Percentiles rank a stretch among this genome's conserved stretches.
Evolutionary conservation across 2,888 invertebrate species (phyloP).

Genomic region (Drosophila maculinotata): DNA sequence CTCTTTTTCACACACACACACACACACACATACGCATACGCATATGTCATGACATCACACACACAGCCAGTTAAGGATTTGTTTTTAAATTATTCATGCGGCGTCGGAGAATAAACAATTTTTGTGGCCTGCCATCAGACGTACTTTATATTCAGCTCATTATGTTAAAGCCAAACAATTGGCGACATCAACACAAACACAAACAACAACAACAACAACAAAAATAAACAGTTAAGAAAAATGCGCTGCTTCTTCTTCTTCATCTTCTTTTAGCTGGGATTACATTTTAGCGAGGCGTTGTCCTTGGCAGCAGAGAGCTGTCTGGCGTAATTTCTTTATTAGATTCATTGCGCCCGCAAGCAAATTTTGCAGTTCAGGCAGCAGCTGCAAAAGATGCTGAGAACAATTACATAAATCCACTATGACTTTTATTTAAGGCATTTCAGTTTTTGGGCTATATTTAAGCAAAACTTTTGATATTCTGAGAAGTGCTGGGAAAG

Average conservation of each 20-base stretch:
- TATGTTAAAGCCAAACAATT: slow-evolving; percentile 64
- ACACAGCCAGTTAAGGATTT: slow-evolving; percentile 46
- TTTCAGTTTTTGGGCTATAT: background rate
- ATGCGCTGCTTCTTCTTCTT: slow-evolving; percentile 15
- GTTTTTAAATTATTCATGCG: slow-evolving; percentile 72
- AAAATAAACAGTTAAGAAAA: slow-evolving; percentile 15
- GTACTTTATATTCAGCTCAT: slow-evolving; percentile 79
- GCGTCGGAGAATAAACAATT: slow-evolving; percentile 63
- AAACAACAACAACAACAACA: slow-evolving; percentile 54
- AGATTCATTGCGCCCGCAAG: slow-evolving; percentile 64
- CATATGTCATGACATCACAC: slow-evolving; percentile 11
- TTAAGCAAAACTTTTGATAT: slow-evolving; percentile 4
- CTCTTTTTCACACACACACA: slow-evolving; percentile 33
- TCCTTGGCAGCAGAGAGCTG: slow-evolving; percentile 53
- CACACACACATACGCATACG: slow-evolving; percentile 6
- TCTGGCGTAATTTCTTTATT: slow-evolving; percentile 77
- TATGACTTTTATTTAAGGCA: slow-evolving; percentile 33
- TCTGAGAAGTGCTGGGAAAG: background rate
- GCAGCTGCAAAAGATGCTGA: slow-evolving; percentile 49
- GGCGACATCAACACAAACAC: slow-evolving; percentile 57
- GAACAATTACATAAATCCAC: slow-evolving; percentile 75
- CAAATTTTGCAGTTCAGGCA: slow-evolving; percentile 35
- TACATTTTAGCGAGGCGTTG: slow-evolving; percentile 34
- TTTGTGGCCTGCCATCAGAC: slow-evolving; percentile 50
- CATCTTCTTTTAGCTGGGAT: slow-evolving; percentile 24